These are phyloP conservation scores for Borostomias antarcticus DNA, from an alignment of 2,797 vertebrate genomes.

Conservation along the genomic window DNA sequence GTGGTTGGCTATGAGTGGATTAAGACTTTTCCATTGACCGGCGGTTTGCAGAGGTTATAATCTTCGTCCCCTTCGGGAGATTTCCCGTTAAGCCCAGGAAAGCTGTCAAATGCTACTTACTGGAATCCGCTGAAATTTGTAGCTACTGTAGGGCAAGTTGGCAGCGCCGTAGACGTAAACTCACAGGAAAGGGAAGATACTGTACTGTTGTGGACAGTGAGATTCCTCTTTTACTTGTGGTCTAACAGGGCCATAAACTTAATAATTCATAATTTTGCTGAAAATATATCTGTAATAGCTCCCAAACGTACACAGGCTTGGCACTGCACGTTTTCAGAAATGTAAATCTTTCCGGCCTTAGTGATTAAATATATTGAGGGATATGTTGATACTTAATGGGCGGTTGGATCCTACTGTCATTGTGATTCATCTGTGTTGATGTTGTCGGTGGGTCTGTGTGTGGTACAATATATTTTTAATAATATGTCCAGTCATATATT, in stretches of 20 bases:
- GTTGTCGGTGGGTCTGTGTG: slow-evolving; percentile 59
- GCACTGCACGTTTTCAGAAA: slow-evolving; percentile 60
- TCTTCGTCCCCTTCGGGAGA: slow-evolving; percentile 75
- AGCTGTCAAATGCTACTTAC: slow-evolving; percentile 74
- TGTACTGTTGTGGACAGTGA: slow-evolving; percentile 55
- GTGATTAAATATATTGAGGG: slow-evolving; percentile 70
- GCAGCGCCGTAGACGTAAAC: slow-evolving; percentile 48
- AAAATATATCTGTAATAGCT: slow-evolving; percentile 59
- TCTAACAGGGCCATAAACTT: slow-evolving; percentile 60
- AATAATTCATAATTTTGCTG: slow-evolving; percentile 62
- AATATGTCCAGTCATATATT: too few relatives aligned
- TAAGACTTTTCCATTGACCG: slow-evolving; percentile 76
- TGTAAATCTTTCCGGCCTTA: slow-evolving; percentile 71
- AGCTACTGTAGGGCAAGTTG: slow-evolving; percentile 52
- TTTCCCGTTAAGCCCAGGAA: slow-evolving; percentile 77
- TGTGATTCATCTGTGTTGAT: slow-evolving; percentile 62
- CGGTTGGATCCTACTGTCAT: slow-evolving; percentile 55
- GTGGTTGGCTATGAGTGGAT: slow-evolving; percentile 67
- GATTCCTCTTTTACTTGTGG: slow-evolving; percentile 49
- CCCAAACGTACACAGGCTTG: slow-evolving; percentile 63
- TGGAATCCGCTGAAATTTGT: slow-evolving; percentile 69
- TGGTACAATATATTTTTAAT: slow-evolving; percentile 50
- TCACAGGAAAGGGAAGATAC: slow-evolving; percentile 59
- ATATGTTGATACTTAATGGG: slow-evolving; percentile 69
- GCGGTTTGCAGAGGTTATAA: slow-evolving; percentile 76